Evolutionary conservation across 1,140 invertebrate genomes (phyloP).

Genomic region (Leptonema lineaticorne): DNA sequence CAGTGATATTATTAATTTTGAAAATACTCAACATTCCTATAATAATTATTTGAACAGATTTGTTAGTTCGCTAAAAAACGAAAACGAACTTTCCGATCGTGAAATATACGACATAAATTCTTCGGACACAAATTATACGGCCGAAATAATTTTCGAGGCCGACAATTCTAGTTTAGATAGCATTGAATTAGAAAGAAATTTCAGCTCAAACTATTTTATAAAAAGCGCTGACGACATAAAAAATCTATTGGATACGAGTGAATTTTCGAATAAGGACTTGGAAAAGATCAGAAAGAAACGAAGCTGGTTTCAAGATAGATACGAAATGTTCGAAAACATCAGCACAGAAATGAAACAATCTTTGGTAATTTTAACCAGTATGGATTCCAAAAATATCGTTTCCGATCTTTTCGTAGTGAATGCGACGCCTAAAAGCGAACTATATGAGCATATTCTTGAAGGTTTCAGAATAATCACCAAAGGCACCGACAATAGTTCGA

Average conservation of each 20-base stretch:
- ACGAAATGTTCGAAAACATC: slow-evolving; percentile 40
- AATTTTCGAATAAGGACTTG: not conserved
- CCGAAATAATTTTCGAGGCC: slow-evolving; percentile 1
- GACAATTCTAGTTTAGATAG: not conserved
- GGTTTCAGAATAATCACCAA: slow-evolving; percentile 25
- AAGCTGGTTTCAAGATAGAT: slow-evolving; percentile 33
- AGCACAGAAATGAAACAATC: slow-evolving; percentile 39
- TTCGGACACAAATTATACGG: not conserved
- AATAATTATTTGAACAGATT: not conserved
- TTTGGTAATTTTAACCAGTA: slow-evolving; percentile 38
- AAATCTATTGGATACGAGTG: not conserved
- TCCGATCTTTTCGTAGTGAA: slow-evolving; percentile 33
- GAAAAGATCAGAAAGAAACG: slow-evolving; percentile 1
- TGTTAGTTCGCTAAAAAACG: not conserved
- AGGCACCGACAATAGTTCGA: slow-evolving; percentile 23
- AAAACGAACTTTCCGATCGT: not conserved
- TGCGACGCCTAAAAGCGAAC: slow-evolving; percentile 30
- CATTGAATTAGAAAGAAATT: not conserved
- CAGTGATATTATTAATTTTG: not conserved
- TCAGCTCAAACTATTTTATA: not conserved
- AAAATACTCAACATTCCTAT: not conserved
- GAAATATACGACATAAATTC: not conserved
- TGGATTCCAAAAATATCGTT: slow-evolving; percentile 32
- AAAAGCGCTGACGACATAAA: not conserved
- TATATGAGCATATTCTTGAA: slow-evolving; percentile 39